A percentile compares a stretch with the other conserved stretches of the same genome.
These are phyloP conservation scores for Drosophila murphyi DNA, from an alignment of 1,140 invertebrate species.

Conservation along the genomic window DNA sequence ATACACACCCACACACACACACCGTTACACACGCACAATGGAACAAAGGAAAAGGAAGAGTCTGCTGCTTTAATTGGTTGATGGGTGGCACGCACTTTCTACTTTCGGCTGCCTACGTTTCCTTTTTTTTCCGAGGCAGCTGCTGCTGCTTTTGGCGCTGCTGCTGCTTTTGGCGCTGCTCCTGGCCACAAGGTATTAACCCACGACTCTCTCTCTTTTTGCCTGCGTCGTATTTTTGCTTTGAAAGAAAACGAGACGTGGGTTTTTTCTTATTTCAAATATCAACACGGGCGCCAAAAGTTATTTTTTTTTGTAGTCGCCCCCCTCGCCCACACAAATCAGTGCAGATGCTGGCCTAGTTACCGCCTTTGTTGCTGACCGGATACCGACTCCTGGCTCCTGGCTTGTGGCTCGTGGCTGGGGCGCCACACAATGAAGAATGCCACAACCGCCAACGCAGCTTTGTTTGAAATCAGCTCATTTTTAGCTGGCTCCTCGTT, in stretches of 20 bases:
- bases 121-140: constrained; percentile 51
- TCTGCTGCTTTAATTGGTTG: constrained; percentile 68
- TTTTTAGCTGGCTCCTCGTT: constrained; percentile 58
- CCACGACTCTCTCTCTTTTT: constrained; percentile 18
- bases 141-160: constrained; percentile 25
- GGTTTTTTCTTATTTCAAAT: constrained; percentile 45
- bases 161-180: constrained; percentile 7
- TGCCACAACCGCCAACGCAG: constrained; percentile 51
- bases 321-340: constrained; percentile 36
- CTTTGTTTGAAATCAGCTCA: constrained; percentile 78
- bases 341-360: constrained; percentile 76
- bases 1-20: constrained; percentile 7
- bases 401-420: constrained; percentile 1
- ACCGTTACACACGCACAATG: constrained; percentile 16
- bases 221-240: background rate
- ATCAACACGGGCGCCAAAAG: constrained; percentile 62
- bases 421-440: constrained; percentile 64
- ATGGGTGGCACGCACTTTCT: constrained; percentile 16
- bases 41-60: constrained; percentile 27
- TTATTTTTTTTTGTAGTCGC: constrained; percentile 7
- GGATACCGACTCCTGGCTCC: constrained; percentile 40
- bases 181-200: constrained; percentile 37
- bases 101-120: background rate
- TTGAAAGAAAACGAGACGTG: constrained; percentile 60
- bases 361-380: constrained; percentile 71